Evolutionary conservation across 1,140 invertebrate genomes (phyloP), one percentile per base, ranked within the genome.

Genomic region (Brachionus koreanus): DNA sequence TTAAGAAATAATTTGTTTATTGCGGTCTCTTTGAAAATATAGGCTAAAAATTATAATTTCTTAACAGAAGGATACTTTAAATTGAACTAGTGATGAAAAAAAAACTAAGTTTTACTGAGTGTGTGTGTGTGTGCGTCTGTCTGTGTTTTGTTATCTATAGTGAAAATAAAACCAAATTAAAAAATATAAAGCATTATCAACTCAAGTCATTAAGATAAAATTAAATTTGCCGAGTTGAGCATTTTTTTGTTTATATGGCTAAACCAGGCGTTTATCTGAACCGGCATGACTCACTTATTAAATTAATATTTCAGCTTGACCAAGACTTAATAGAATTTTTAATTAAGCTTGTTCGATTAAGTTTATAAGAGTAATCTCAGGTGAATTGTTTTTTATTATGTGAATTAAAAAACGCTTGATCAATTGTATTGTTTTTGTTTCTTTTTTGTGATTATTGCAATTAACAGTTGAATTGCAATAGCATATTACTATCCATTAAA

Each of bases 291-390:
- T 57, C 49, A 57, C 49, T 57, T 57, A 57, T 57, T 57, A 57
- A 23, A 57, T 57, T 57, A 57, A 9, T 19, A 57, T 57, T 57
- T 57, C 49, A 57, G 49, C 49, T 57, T 57, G 49, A 57, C 49
- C 49, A 57, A 57, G 49, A 57, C 49, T 57, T 57, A 57, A 57
- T 57, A 57, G 49, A 57, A 57, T 57, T 57, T 57, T 57, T 57
- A 57, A 57, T 57, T 57, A 57, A 57, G 19, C 49, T 57, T 57
- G 49, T 57, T 57, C 49, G 49, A 57, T 57, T 57, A 19, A 57
- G 49, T 57, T 57, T 57, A 19, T 57, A 57, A 23, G 49, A 57
- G 49, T 57, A 57, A 57, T 57, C 49, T 57, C 49, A 57, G 49
- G 49, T 57, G 49, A 57, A 57, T 57, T 57, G 49, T 57, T 57